Evolutionary conservation across 2,888 invertebrate genomes (phyloP).

Genomic region (Phytoseiulus persimilis): DNA sequence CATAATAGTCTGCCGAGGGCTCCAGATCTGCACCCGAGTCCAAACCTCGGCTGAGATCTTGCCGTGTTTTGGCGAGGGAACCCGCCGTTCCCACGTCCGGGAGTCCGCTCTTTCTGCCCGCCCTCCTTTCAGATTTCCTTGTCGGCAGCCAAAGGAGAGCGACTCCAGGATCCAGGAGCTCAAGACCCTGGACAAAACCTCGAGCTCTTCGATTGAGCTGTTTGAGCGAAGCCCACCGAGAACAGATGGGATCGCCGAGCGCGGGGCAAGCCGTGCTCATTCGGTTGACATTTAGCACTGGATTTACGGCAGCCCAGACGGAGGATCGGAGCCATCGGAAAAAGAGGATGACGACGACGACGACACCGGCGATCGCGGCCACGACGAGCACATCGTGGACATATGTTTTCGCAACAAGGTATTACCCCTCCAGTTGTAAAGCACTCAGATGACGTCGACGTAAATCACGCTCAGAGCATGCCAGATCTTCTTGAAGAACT

Average conservation of each 20-base stretch:
- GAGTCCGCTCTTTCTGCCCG: too few relatives aligned
- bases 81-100: too few relatives aligned
- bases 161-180: too few relatives aligned
- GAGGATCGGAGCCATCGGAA: background rate
- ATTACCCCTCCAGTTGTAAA: background rate
- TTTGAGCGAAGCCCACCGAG: background rate
- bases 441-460: conserved; percentile 5
- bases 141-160: too few relatives aligned
- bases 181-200: too few relatives aligned
- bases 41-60: too few relatives aligned
- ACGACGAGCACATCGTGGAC: background rate
- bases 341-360: background rate
- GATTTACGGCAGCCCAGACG: background rate
- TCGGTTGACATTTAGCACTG: background rate
- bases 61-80: too few relatives aligned
- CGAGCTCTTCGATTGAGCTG: too few relatives aligned
- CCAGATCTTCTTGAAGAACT: background rate
- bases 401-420: background rate
- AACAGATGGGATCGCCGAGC: background rate
- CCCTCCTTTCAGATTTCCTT: too few relatives aligned
- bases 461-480: background rate
- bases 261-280: background rate
- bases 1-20: too few relatives aligned
- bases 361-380: background rate
- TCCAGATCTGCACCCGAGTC: too few relatives aligned